Conservation (phyloP, 2,888 invertebrate species). For the Melangyna quadrimaculata region DNA sequence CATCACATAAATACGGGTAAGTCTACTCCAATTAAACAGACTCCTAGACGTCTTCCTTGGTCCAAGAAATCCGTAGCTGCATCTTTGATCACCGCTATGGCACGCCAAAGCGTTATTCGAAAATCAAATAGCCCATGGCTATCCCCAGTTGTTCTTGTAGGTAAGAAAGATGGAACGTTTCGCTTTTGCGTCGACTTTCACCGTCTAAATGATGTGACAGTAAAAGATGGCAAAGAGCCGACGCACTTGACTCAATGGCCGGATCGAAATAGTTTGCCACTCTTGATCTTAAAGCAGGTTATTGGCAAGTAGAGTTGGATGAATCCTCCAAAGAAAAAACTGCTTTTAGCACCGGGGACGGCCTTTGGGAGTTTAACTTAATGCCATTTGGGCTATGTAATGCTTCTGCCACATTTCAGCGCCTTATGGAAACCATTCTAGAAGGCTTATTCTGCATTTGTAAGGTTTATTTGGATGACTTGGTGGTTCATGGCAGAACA, state of each 20-base stretch:
- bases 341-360: too few species aligned
- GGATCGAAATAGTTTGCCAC: slow-evolving; percentile 33
- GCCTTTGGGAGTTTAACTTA: too few species aligned
- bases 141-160: neutral
- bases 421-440: too few species aligned
- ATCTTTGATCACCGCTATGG: neutral
- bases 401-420: too few species aligned
- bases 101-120: neutral
- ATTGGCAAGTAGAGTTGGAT: slow-evolving; percentile 50
- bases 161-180: neutral
- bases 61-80: too few species aligned
- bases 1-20: neutral
- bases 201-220: neutral
- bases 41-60: too few species aligned
- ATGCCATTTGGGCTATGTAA: too few species aligned
- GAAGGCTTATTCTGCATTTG: neutral
- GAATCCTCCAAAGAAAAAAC: neutral
- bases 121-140: neutral
- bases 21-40: neutral
- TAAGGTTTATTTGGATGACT: neutral
- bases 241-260: neutral
- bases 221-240: neutral
- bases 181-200: slow-evolving; percentile 9
- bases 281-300: slow-evolving; percentile 54
- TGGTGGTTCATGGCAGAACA: neutral